phyloP scores from a whole-genome alignment of 2,888 invertebrate genomes.

The Matsumyia berberina region DNA sequence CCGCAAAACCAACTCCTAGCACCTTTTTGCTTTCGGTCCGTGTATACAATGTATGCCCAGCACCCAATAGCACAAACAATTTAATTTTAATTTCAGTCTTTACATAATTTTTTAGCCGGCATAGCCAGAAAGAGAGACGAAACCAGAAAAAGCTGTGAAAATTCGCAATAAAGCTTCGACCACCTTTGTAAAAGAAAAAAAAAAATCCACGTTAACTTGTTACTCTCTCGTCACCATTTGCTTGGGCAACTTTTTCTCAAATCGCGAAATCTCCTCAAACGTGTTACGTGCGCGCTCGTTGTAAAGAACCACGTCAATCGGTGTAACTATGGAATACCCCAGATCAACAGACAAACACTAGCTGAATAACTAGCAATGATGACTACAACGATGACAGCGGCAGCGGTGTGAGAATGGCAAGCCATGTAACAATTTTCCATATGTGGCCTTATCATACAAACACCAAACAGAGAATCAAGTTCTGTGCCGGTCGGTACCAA shows the following conservation, averaged over 20 bases:
- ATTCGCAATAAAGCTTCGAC: conserved; percentile 29
- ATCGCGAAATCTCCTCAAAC: conserved; percentile 34
- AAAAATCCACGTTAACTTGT: conserved; percentile 31
- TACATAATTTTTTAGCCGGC: conserved; percentile 12
- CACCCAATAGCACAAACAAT: conserved; percentile 31
- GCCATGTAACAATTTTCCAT: conserved; percentile 47
- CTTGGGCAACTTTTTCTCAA: conserved; percentile 20
- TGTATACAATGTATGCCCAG: no score
- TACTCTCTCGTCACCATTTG: conserved; percentile 23
- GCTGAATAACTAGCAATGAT: conserved; percentile 9
- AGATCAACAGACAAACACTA: conserved; percentile 12
- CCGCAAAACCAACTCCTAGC: conserved; percentile 6
- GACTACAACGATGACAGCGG: conserved; percentile 1
- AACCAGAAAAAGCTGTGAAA: conserved; percentile 12
- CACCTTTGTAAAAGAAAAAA: conserved; percentile 23
- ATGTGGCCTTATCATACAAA: conserved; percentile 25
- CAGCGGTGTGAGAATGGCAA: conserved; percentile 32
- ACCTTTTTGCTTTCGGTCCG: conserved; percentile 11
- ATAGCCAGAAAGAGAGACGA: conserved; percentile 4
- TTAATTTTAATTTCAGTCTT: conserved; percentile 36
- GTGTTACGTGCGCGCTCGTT: conserved; percentile 22
- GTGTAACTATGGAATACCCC: conserved; percentile 35
- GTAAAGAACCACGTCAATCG: conserved; percentile 33
- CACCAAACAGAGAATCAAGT: conserved; percentile 35
- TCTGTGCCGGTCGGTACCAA: background rate